Conservation (phyloP, 2,797 vertebrate genomes). For the Megaceryle alcyon region DNA sequence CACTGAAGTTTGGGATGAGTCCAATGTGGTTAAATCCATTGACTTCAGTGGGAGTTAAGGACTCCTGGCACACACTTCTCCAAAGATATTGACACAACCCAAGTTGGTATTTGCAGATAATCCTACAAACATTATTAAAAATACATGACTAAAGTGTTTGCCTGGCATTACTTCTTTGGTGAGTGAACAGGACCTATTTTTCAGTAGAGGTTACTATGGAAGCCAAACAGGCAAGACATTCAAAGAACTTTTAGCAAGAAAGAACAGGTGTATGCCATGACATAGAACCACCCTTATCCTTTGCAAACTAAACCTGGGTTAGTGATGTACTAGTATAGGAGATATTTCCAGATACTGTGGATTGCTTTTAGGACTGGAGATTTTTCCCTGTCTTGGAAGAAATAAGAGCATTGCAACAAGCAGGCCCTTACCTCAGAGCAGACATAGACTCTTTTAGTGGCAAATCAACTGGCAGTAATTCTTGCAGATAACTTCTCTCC, state of each 20-base stretch:
- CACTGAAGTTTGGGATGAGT: not conserved
- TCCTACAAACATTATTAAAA: not conserved
- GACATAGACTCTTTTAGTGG: not conserved
- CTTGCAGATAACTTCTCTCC: not conserved
- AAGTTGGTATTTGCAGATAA: not conserved
- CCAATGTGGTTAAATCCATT: not conserved
- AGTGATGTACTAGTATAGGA: not conserved
- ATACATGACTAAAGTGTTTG: not conserved
- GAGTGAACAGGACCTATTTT: not conserved
- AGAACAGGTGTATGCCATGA: not conserved
- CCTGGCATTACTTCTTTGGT: not conserved
- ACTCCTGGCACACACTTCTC: not conserved
- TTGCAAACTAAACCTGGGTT: not conserved
- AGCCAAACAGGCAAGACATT: not conserved
- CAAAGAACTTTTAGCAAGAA: not conserved
- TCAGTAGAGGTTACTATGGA: not conserved
- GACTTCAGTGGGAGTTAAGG: not conserved
- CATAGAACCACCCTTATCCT: not conserved
- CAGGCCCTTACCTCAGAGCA: not conserved
- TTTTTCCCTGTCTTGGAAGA: not conserved
- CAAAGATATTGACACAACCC: not conserved
- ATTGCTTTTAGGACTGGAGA: not conserved
- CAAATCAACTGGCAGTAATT: not conserved
- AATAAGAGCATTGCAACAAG: not conserved
- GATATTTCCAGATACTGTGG: not conserved